Conservation (phyloP, 2,113 vertebrate genomes). For the Delphinapterus leucas region DNA sequence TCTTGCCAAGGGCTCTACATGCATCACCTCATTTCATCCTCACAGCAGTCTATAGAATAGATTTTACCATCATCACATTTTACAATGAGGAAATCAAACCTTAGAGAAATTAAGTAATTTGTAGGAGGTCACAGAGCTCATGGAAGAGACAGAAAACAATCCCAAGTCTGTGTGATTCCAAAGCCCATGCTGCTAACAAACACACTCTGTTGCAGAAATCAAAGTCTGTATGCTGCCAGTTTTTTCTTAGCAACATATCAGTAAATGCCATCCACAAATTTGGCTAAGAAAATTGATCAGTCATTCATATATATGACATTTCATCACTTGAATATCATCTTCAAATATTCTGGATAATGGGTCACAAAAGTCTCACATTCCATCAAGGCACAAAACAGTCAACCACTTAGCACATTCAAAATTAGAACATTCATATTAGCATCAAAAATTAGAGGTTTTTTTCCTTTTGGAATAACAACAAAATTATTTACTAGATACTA, state of each 20-base stretch:
- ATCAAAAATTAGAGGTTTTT: slow-evolving; percentile 56
- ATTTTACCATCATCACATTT: neutral
- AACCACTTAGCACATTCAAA: neutral
- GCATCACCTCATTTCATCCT: neutral
- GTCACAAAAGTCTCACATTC: neutral
- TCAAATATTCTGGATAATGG: slow-evolving; percentile 14
- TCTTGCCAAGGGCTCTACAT: neutral
- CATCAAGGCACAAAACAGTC: neutral
- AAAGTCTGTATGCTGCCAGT: neutral
- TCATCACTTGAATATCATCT: slow-evolving; percentile 16
- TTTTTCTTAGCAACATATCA: slow-evolving; percentile 4
- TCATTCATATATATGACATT: slow-evolving; percentile 33
- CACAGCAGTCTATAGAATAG: neutral
- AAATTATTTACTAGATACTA: slow-evolving; percentile 65
- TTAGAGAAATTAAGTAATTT: neutral
- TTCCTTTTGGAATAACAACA: slow-evolving; percentile 46
- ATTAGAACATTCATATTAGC: slow-evolving; percentile 61
- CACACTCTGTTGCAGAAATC: neutral
- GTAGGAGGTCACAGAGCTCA: neutral
- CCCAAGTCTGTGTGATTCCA: neutral
- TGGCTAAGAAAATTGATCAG: slow-evolving; percentile 42
- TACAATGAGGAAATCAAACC: neutral
- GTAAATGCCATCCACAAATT: slow-evolving; percentile 36
- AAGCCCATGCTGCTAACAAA: slow-evolving; percentile 14
- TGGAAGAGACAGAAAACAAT: neutral